Conservation (phyloP, 2,797 vertebrate species). For the Morelia viridis region DNA sequence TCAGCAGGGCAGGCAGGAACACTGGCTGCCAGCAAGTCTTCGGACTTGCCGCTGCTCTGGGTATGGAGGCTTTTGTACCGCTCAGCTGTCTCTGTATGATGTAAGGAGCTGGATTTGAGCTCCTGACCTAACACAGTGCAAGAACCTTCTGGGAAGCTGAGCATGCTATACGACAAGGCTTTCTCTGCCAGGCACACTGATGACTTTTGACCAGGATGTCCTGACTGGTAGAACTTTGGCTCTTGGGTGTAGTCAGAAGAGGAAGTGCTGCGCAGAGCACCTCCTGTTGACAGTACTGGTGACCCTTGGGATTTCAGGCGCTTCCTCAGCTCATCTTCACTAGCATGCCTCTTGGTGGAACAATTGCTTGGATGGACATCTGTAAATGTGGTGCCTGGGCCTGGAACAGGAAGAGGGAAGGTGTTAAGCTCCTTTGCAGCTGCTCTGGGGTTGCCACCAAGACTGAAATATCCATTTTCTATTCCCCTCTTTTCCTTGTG, state of each 20-base stretch:
- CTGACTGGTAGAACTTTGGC: slow-evolving; percentile 75
- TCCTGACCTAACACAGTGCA: slow-evolving; percentile 64
- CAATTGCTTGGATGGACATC: slow-evolving; percentile 79
- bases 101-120: slow-evolving; percentile 67
- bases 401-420: slow-evolving; percentile 62
- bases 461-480: neutral
- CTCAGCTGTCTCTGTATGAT: slow-evolving; percentile 73
- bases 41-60: slow-evolving; percentile 65
- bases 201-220: slow-evolving; percentile 69
- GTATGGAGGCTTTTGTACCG: slow-evolving; percentile 64
- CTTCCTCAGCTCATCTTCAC: slow-evolving; percentile 79
- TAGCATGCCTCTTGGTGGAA: slow-evolving; percentile 72
- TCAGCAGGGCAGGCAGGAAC: slow-evolving; percentile 59
- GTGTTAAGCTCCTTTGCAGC: slow-evolving; percentile 30
- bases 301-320: slow-evolving; percentile 80
- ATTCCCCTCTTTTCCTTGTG: neutral
- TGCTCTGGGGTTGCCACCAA: neutral
- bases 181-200: slow-evolving; percentile 72
- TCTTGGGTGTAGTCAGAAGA: slow-evolving; percentile 78
- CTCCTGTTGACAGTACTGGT: slow-evolving; percentile 71
- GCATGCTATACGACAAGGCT: slow-evolving; percentile 70
- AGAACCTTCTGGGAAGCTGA: slow-evolving; percentile 75
- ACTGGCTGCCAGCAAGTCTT: slow-evolving; percentile 48
- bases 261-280: slow-evolving; percentile 75
- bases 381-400: slow-evolving; percentile 73